Evolutionary conservation across 1,140 invertebrate species (phyloP), one percentile per base, ranked within the genome.

Genomic region (Drosophila teissieri): DNA sequence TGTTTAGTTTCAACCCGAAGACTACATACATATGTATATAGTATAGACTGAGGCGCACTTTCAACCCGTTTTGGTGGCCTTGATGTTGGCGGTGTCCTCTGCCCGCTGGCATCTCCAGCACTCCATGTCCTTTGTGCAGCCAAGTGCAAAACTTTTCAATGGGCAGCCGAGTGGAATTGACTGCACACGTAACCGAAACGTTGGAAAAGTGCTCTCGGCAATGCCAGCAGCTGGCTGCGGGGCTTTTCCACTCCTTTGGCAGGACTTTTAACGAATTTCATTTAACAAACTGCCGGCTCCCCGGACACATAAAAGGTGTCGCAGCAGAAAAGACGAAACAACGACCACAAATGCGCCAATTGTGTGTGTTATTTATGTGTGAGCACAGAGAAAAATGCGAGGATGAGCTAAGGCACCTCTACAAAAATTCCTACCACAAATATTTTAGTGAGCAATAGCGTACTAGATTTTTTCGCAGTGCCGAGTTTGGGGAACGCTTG

Each of bases 141-240:
- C 51, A 68, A 75, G 73, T 75, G 73, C 73, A 75, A 76, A 75
- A 76, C 73, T 75, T 75, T 75, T 75, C 73, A 76, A 76, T 76
- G 73, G 73, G 52, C 73, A 75, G 72, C 73, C 73, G 73, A 75
- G 72, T 75, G 73, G 73, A 75, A 75, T 76, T 73, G 72, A 74
- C 72, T 74, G 55, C 72, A 73, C 72, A 74, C 72, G 72, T 73
- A 73, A 73, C 68, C 70, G 34, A 44, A 64, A 62, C 15, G 17
- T 27, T 24, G 36, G 36, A n/a, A 37, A 44, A 45, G 37, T 61
- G 58, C 44, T 64, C 27, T 27, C 15, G 63, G 44, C 42, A 15
- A 62, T 19, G 57, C 57, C 62, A 63, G 34, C 57, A 36, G 42
- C 62, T 63, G 40, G 24, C 52, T 34, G 14, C 27, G 10, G 24